Evolutionary conservation across 2,888 invertebrate genomes (phyloP), one percentile per base, ranked within the genome.

Genomic region (Nineta flava): DNA sequence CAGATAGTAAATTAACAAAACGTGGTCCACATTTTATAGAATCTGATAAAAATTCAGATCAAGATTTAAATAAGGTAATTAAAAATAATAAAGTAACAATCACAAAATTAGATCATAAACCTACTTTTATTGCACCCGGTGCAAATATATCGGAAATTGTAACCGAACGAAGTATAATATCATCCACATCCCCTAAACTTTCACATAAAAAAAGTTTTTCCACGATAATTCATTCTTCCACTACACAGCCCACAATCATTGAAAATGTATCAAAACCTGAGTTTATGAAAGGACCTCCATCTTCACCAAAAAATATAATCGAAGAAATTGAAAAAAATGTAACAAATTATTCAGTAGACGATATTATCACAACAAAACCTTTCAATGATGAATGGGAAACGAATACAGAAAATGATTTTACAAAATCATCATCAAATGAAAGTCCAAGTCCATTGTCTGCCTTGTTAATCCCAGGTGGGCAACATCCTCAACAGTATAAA

Each of bases 391-490:
- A 19, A 10, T 26, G 13, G 13, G 19, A 13, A 9, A 9, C 13
- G 1, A 54, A 52, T 19, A 41, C 51, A 32, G 50, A 52, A 32
- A 46, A 51, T 34, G 47, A 52, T 41, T 41, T 53, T 45, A 48
- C 53, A 9, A 52, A 53, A 46, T 52, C 52, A 43, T 51, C 51
- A 10, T 51, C 52, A 26, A 48, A 49, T 21, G 50, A 34, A 13
- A 12, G 15, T n/a, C 17, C 35, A 34, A 70, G 73, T 58, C 75
- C 81, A 17, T 62, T 81, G 16, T 78, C 82, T 19, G 76, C 81
- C 17, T 66, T 82, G 26, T 61, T 82, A 45, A 67, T 76, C 46
- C 81, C 82, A 32, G 79, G 74, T 13, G 75, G 73, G 2, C 72
- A 73, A 57, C 64, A 74, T 53, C 65, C 71, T 1, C 67, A 58